Evolutionary conservation across 2,797 vertebrate species (phyloP), one percentile per base, ranked within the genome.

Genomic region (Lepus townsendii): DNA sequence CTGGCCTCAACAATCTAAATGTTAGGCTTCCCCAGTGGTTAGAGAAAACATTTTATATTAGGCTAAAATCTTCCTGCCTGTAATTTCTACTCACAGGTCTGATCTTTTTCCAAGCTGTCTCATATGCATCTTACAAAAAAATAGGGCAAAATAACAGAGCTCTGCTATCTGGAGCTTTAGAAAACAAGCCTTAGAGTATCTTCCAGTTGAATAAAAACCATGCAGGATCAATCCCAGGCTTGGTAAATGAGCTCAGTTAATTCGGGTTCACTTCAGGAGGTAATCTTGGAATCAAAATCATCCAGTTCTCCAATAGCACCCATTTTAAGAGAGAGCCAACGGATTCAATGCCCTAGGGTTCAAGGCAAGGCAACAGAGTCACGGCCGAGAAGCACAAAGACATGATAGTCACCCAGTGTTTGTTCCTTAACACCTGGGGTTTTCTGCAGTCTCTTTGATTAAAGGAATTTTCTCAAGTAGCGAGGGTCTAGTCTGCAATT

Each of bases 41-140:
- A 52, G 9, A 32, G 16, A 68, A n/a, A 77, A 88, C 57, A 22
- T 4, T 76, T 69, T 57, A 35, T n/a, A 52, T 87, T 91, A 93
- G 86, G 60, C 17, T 65, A 10, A 95, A 95, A 79, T 75, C 11
- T 52, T 86, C 35, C 62, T 83, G 24, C 27, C n/a, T 86, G 17
- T 90, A 95, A 68, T 90, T 95, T 96, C 50, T 86, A 69, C n/a
- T 62, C 42, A 24, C 32, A 75, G 66, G 11, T 77, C 13, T 95
- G 50, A 88, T 87, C 63, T 80, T 93, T 79, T 78, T 72, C 63
- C 16, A 76, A 80, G 24, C 32, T 83, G 26, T 7, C 24, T 91
- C 73, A 93, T 52, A 85, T 42, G 19, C 9, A 82, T 66, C n/a
- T 60, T 80, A 9, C 22, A 93, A 94, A 88, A 83, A 90, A 84